Conservation (phyloP, 23 tunicate species). For the Halocynthia roretzi region DNA sequence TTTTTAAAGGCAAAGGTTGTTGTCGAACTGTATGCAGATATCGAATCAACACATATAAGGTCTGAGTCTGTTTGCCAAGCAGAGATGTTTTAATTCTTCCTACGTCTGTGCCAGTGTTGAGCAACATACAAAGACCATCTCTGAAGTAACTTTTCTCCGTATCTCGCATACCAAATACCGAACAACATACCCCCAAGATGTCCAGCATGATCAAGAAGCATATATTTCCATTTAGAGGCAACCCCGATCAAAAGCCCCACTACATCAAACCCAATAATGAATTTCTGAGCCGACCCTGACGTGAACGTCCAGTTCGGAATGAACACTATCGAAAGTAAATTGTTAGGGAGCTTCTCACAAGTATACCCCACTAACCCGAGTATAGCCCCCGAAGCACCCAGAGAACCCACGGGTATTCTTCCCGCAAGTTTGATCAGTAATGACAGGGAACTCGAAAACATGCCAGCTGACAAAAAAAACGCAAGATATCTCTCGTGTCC, state of each 20-base stretch:
- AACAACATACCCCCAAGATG: constrained; percentile 45
- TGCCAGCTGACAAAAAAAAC: constrained; percentile 46
- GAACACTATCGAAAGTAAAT: constrained; percentile 41
- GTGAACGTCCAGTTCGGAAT: constrained; percentile 54
- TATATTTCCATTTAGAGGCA: constrained; percentile 50
- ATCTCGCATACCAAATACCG: constrained; percentile 25
- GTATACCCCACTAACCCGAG: constrained; percentile 66
- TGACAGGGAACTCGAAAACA: constrained; percentile 24
- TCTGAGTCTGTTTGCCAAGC: too few species aligned
- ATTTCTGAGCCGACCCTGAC: constrained; percentile 46
- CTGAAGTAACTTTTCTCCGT: not conserved
- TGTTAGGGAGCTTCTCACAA: constrained; percentile 46
- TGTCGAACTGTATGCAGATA: too few species aligned
- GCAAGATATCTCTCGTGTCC: constrained; percentile 35
- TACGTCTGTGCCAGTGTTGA: too few species aligned
- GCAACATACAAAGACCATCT: too few species aligned
- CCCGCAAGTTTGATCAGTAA: constrained; percentile 20
- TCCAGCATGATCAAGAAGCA: constrained; percentile 52
- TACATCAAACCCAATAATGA: constrained; percentile 47
- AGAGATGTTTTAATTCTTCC: too few species aligned
- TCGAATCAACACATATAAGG: too few species aligned
- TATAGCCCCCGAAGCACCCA: constrained; percentile 59
- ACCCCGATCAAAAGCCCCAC: constrained; percentile 37
- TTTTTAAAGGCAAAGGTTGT: too few species aligned
- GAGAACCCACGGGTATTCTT: constrained; percentile 4